A percentile compares a stretch with the other conserved stretches of the same genome.
Conservation (phyloP, 2,888 invertebrate genomes). For the Heliconius ismenius region DNA sequence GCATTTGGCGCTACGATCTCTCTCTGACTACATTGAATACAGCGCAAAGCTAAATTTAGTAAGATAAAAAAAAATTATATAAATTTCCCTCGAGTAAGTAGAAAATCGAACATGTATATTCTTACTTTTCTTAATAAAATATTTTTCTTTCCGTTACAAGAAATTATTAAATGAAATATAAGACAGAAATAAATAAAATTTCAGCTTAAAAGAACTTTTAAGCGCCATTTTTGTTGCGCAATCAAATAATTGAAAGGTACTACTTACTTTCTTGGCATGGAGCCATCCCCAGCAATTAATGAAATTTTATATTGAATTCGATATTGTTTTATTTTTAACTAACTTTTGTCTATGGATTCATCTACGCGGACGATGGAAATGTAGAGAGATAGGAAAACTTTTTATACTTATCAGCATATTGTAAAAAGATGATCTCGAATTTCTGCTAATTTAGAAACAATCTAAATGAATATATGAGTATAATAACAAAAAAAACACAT, state of each 20-base stretch:
- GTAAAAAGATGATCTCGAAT: too few species aligned
- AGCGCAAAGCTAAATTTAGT: too few species aligned
- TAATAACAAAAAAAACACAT: too few species aligned
- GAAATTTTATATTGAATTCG: conserved; percentile 20
- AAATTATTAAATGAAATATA: background rate
- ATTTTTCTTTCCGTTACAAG: background rate
- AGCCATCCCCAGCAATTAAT: conserved; percentile 25
- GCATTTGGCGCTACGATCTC: too few species aligned
- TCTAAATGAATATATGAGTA: too few species aligned
- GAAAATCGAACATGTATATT: too few species aligned
- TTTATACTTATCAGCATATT: too few species aligned
- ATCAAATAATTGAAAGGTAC: conserved; percentile 23
- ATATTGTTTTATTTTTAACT: conserved; percentile 11
- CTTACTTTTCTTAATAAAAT: background rate
- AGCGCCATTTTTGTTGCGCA: conserved; percentile 20
- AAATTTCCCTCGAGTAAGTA: too few species aligned
- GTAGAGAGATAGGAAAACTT: background rate
- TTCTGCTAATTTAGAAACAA: too few species aligned
- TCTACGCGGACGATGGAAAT: background rate
- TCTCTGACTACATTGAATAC: too few species aligned
- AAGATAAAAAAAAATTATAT: too few species aligned
- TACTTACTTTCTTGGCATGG: conserved; percentile 21
- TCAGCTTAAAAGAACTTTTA: background rate
- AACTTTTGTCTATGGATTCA: background rate
- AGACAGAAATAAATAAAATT: background rate